Base-by-base conservation (phyloP, 2,113 vertebrate species). In the Triplophysa rosa region DNA sequence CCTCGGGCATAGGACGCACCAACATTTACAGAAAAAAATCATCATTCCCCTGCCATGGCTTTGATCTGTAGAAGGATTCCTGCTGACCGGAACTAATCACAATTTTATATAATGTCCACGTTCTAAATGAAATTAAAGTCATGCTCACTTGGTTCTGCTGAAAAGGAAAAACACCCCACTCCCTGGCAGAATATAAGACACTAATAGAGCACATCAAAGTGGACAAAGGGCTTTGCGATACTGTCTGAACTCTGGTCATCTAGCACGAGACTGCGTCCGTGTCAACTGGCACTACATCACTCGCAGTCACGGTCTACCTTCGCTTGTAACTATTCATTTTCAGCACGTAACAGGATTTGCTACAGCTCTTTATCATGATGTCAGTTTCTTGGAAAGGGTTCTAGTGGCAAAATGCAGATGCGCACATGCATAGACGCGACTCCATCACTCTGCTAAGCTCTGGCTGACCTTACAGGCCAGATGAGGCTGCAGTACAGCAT, bases 11-110 rank as follows among this genome's bases (percentile, higher is more conserved):
- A 10, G 37, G 58, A 64, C 8, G 24, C 42, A 45, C 12, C 24
- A 42, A 16, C 62, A 26, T 73, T 45, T 62, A 24, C 47, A 73
- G 42, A 80, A 45, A n/a, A n/a, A 80, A 80, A 66, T 47, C 69
- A 66, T 73, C 69, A 76, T 80, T 66, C 47, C 67, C 11, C 47
- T 42, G 45, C 26, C 58, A 40, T n/a, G 14, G 47, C 78, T 80
- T 73, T 80, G 68, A 80, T 73, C 45, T 66, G 68, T 21, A 65
- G 23, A 69, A 45, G 63, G 69, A 49, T 6, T 80, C 62, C 42
- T 73, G 69, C 78, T 80, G 78, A 45, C 69, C 72, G 58, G 62
- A 73, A 58, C 69, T 66, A 73, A 80, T 80, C 61, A 66, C 68
- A 45, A 66, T 73, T 80, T 66, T 47, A 80, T 26, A 80, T 73